Base-by-base conservation (phyloP, 2,797 vertebrate genomes). In the Coilia nasus region DNA sequence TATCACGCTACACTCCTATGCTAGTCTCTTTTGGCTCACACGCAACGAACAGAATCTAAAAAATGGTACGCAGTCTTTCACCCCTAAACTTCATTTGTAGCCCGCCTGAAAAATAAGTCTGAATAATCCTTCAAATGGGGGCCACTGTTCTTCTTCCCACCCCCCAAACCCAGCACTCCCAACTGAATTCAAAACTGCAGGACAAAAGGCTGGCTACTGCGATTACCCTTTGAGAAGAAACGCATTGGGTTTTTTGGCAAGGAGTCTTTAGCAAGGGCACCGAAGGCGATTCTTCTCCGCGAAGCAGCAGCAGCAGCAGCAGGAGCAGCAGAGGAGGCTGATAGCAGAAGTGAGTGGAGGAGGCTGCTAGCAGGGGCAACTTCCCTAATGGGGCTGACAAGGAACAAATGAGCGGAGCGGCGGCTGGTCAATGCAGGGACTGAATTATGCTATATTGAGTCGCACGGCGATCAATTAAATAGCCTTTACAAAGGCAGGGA, bases 361-460 rank as follows among this genome's bases (percentile, higher is more conserved):
- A 54, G 50, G 10, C 25, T 71, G 64, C 31, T 71, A 71, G 28
- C 64, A 31, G 25, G 64, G 25, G 7, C 2, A 1, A 4, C 2
- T 25, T 28, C 31, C 64, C 64, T 71, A 71, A 71, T 71, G 25
- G 64, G 11, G 17, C 64, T 71, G 64, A 71, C 64, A 71, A 31
- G 64, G 28, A 15, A 71, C 64, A 71, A 82, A 47, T 54, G 19
- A 47, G 14, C n/a, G 11, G 28, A 82, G 44, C 4, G 23, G 23
- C 12, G 12, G 81, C 44, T 50, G 46, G 23, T 54, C 44, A 54
- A 82, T 54, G 46, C 81, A 15, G 54, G 12, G n/a, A 50, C 81
- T 50, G 81, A 82, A 28, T 54, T 23, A 50, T 50, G 23, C 81
- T 23, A 50, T 56, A 57, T 23, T 82, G 25, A 47, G 80, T 81